A percentile compares a stretch with the other conserved stretches of the same genome.
Evolutionary conservation across 2,888 invertebrate species (phyloP).

Genomic region (Dermolepida albohirtum): DNA sequence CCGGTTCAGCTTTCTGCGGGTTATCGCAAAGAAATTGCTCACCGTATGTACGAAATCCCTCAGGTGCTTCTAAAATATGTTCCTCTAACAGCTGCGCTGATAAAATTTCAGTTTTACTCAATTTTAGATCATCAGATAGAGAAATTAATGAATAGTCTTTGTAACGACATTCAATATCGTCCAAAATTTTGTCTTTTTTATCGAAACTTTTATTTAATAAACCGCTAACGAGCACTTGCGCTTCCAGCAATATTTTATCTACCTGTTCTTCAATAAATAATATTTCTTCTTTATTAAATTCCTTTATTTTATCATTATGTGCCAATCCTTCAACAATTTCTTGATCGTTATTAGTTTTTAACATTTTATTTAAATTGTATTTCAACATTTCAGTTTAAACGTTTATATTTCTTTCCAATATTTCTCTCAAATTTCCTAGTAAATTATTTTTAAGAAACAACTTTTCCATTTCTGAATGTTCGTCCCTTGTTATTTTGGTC

Average conservation of each 20-base stretch:
- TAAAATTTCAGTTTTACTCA: slow-evolving; percentile 29
- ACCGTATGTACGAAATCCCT: slow-evolving; percentile 51
- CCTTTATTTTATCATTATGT: neutral
- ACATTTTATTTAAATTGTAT: slow-evolving; percentile 28
- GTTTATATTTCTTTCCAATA: slow-evolving; percentile 29
- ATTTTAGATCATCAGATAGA: neutral
- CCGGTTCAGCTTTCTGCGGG: slow-evolving; percentile 31
- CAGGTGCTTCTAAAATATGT: slow-evolving; percentile 54
- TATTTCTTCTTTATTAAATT: slow-evolving; percentile 27
- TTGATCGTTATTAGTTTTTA: slow-evolving; percentile 22
- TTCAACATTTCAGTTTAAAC: slow-evolving; percentile 24
- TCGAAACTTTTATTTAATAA: slow-evolving; percentile 19
- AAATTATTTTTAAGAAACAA: slow-evolving; percentile 30
- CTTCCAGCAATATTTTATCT: slow-evolving; percentile 30
- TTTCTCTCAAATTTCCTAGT: slow-evolving; percentile 19
- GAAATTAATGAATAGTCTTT: neutral
- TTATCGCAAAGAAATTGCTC: slow-evolving; percentile 32
- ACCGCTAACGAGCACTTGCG: slow-evolving; percentile 22
- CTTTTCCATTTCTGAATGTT: slow-evolving; percentile 18
- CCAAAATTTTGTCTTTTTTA: neutral
- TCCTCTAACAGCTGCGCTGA: slow-evolving; percentile 20
- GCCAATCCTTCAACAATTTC: neutral
- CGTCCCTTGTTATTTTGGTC: slow-evolving; percentile 1
- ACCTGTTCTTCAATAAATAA: slow-evolving; percentile 31
- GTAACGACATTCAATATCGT: neutral